Evolutionary conservation across 2,113 vertebrate genomes (phyloP).

Genomic region (Lanius collurio): DNA sequence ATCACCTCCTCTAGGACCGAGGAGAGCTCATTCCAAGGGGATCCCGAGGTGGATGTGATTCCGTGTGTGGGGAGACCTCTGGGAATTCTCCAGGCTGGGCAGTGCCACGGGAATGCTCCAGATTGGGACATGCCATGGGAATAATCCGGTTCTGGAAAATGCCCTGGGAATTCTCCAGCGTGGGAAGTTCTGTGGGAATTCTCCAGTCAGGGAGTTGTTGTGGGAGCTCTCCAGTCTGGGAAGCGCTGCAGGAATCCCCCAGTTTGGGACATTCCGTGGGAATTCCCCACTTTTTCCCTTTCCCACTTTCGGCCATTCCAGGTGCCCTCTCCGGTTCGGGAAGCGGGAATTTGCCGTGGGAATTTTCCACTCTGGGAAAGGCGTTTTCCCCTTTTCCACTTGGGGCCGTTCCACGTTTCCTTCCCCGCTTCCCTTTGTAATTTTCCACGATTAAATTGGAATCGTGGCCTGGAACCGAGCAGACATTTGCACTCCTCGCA

Average conservation of each 20-base stretch:
- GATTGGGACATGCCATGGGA: neutral
- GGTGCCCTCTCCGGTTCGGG: neutral
- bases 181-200: neutral
- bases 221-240: no score
- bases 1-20: neutral
- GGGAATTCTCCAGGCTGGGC: neutral
- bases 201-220: neutral
- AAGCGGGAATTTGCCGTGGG: neutral
- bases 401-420: neutral
- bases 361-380: fast-evolving
- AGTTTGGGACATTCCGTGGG: neutral
- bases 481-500: neutral
- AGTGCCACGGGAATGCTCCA: neutral
- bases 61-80: neutral
- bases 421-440: neutral
- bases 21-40: neutral
- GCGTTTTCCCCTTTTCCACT: neutral
- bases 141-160: neutral
- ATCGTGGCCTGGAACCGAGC: neutral
- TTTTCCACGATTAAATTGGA: neutral
- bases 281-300: neutral
- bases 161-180: no score
- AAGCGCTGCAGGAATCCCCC: no score
- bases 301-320: neutral
- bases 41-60: neutral